Evolutionary conservation across 1,140 invertebrate species (phyloP).

Genomic region (Drosophila mayri): DNA sequence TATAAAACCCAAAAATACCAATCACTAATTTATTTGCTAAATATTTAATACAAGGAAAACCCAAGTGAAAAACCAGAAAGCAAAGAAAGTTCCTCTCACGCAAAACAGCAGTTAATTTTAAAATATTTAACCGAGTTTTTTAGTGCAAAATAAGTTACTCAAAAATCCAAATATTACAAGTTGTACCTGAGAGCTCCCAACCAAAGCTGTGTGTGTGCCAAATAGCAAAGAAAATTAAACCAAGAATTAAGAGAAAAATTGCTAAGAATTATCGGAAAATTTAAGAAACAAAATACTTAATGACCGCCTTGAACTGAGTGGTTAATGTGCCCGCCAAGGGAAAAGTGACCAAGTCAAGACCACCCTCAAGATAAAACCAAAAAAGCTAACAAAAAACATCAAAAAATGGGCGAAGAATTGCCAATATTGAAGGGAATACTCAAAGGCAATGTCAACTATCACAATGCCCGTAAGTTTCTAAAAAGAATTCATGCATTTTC

Average conservation of each 20-base stretch:
- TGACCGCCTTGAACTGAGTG: conserved; percentile 45
- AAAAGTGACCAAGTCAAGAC: conserved; percentile 43
- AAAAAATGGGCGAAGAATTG: conserved; percentile 92
- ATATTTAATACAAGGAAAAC: conserved; percentile 31
- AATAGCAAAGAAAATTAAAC: conserved; percentile 15
- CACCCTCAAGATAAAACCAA: conserved; percentile 6
- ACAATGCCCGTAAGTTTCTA: conserved; percentile 95
- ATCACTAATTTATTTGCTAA: conserved; percentile 41
- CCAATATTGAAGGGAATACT: conserved; percentile 95
- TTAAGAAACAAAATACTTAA: conserved; percentile 22
- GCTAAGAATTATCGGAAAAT: conserved; percentile 16
- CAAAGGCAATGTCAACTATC: conserved; percentile 94
- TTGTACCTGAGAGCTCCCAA: conserved; percentile 54
- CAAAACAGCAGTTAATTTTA: conserved; percentile 36
- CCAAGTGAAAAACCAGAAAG: conserved; percentile 60
- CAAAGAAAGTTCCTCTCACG: conserved; percentile 73
- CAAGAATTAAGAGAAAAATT: conserved; percentile 12
- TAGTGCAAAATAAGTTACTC: conserved; percentile 42
- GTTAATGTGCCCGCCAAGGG: conserved; percentile 36
- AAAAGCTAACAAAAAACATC: conserved; percentile 28
- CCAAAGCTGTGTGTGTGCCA: conserved; percentile 43
- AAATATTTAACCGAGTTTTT: conserved; percentile 39
- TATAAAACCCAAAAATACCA: conserved; percentile 21
- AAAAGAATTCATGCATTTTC: neutral
- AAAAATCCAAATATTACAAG: conserved; percentile 23